Evolutionary conservation across 2,888 invertebrate species (phyloP).

Genomic region (Therioaphis trifolii): DNA sequence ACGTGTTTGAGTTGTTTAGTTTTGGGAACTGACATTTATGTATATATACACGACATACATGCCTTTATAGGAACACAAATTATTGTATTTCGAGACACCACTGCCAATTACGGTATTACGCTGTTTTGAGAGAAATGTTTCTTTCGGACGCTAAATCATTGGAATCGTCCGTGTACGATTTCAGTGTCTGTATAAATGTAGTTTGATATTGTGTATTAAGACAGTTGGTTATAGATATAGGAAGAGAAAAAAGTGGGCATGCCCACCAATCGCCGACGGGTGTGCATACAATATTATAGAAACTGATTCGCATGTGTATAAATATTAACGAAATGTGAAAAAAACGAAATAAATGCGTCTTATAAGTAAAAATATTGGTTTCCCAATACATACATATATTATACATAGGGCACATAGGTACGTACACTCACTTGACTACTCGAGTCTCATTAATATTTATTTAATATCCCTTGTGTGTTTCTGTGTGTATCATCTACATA

Average conservation of each 20-base stretch:
- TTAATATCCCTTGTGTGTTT: neutral
- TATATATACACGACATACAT: neutral
- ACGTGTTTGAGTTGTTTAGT: neutral
- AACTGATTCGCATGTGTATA: constrained; percentile 3
- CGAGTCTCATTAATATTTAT: constrained; percentile 49
- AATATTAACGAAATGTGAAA: neutral
- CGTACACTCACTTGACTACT: neutral
- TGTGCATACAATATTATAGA: neutral
- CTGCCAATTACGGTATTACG: neutral
- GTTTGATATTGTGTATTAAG: neutral
- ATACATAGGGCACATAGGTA: too few relatives aligned
- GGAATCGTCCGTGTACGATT: neutral
- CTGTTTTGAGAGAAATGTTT: neutral
- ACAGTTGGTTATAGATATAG: neutral
- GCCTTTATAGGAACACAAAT: neutral
- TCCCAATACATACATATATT: neutral
- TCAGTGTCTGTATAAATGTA: neutral
- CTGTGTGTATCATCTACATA: too few relatives aligned
- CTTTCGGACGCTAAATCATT: neutral
- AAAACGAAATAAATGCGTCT: constrained; percentile 3
- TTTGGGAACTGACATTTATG: neutral
- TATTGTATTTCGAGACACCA: neutral
- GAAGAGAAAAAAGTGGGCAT: neutral
- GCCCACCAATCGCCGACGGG: neutral
- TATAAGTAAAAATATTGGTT: constrained; percentile 23